Evolutionary conservation across 2,113 vertebrate genomes (phyloP).

Genomic region (Scalopus aquaticus): DNA sequence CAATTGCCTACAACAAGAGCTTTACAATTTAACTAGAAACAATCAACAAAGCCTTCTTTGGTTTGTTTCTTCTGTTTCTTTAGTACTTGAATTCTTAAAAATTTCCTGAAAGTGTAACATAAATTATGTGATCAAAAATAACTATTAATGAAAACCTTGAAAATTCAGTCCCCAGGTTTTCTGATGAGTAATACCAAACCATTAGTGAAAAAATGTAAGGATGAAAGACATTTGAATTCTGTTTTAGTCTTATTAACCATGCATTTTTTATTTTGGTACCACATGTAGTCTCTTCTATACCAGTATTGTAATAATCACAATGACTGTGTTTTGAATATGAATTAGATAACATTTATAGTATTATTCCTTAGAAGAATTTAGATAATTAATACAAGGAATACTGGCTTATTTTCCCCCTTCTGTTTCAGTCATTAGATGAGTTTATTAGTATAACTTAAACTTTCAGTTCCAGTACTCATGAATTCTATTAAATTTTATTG

Average conservation of each 20-base stretch:
- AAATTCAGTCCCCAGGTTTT: background rate
- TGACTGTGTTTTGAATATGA: conserved; percentile 2
- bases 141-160: conserved; percentile 25
- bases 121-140: background rate
- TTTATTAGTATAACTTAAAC: background rate
- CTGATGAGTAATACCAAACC: background rate
- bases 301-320: conserved; percentile 7
- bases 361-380: conserved; percentile 26
- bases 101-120: background rate
- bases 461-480: background rate
- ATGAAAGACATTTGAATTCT: background rate
- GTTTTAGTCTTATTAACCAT: background rate
- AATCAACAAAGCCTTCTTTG: background rate
- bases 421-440: background rate
- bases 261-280: background rate
- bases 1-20: background rate
- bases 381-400: conserved; percentile 16
- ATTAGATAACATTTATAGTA: conserved; percentile 24
- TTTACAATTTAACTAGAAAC: background rate
- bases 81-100: background rate
- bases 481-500: conserved; percentile 13
- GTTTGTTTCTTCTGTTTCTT: background rate
- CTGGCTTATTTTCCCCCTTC: background rate
- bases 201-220: background rate
- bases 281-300: background rate